These are phyloP conservation scores for Heteromyza rotundicornis DNA, from an alignment of 2,888 invertebrate genomes.

Conservation along the genomic window DNA sequence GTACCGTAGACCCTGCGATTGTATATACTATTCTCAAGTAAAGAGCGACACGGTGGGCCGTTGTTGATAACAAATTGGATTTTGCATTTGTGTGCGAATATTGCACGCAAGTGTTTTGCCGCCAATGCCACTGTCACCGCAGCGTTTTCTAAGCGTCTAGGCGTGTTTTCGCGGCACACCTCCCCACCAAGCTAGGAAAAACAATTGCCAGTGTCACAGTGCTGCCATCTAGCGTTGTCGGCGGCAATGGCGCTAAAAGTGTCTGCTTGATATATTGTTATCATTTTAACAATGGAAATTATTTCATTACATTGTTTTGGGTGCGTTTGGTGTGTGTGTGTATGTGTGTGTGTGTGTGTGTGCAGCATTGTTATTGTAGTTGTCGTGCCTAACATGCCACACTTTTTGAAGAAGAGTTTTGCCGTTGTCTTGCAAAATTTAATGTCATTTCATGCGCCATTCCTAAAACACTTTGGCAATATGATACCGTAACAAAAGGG, in stretches of 20 bases:
- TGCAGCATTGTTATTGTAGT: not conserved
- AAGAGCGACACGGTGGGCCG: not conserved
- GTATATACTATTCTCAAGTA: not conserved
- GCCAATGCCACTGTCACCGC: not conserved
- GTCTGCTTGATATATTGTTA: conserved; percentile 59
- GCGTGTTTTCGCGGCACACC: too few relatives aligned
- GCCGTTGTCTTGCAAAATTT: not conserved
- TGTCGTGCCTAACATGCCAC: conserved; percentile 4
- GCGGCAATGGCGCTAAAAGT: conserved; percentile 39
- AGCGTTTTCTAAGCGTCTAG: not conserved
- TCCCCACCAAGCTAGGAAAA: not conserved
- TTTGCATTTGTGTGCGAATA: not conserved
- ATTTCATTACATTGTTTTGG: conserved; percentile 57
- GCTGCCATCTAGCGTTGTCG: conserved; percentile 4
- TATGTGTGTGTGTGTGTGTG: not conserved
- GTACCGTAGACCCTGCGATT: not conserved
- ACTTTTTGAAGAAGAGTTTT: not conserved
- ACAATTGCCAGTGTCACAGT: not conserved
- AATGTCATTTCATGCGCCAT: not conserved
- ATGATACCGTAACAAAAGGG: not conserved
- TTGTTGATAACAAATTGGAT: conserved; percentile 6
- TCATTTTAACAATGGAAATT: conserved; percentile 57
- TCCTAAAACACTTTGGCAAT: not conserved
- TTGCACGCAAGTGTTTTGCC: not conserved
- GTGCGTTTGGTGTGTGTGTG: too few relatives aligned